Evolutionary conservation across 2,797 vertebrate genomes (phyloP).

Genomic region (Takifugu ocellatus): DNA sequence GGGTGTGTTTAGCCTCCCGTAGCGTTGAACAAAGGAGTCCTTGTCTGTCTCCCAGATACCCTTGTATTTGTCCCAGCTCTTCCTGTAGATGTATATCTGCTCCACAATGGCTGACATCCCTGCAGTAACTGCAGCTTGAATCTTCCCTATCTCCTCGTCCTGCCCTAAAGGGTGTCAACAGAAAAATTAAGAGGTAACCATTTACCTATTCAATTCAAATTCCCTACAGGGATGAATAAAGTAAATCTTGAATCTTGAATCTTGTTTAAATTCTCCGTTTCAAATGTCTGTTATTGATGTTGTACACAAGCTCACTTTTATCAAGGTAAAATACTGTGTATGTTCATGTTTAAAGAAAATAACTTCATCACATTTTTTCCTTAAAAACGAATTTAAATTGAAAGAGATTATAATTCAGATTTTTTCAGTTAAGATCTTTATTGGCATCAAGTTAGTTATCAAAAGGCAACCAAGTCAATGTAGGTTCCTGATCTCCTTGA

Average conservation of each 20-base stretch:
- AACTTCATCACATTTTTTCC: background rate
- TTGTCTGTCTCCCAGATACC: slow-evolving; percentile 90
- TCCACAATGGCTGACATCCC: slow-evolving; percentile 77
- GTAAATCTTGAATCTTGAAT: too few species aligned
- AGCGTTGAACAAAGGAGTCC: slow-evolving; percentile 82
- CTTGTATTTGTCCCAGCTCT: slow-evolving; percentile 85
- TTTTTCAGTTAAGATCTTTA: too few species aligned
- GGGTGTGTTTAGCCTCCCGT: slow-evolving; percentile 79
- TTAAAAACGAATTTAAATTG: too few species aligned
- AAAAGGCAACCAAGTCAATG: too few species aligned
- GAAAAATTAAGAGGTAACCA: background rate
- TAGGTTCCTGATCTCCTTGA: background rate
- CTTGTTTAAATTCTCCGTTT: too few species aligned
- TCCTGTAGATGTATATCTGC: slow-evolving; percentile 80
- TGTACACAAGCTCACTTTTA: too few species aligned
- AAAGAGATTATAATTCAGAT: too few species aligned
- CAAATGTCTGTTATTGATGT: too few species aligned
- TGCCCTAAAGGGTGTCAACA: slow-evolving; percentile 64
- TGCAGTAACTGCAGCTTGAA: slow-evolving; percentile 75
- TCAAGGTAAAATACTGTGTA: too few species aligned
- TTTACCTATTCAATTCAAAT: too few species aligned
- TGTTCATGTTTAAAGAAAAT: background rate
- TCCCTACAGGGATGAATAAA: too few species aligned
- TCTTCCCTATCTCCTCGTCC: slow-evolving; percentile 85
- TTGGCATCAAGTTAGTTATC: too few species aligned